These are phyloP conservation scores for Tillus elongatus DNA, from an alignment of 2,888 invertebrate species.

Conservation along the genomic window DNA sequence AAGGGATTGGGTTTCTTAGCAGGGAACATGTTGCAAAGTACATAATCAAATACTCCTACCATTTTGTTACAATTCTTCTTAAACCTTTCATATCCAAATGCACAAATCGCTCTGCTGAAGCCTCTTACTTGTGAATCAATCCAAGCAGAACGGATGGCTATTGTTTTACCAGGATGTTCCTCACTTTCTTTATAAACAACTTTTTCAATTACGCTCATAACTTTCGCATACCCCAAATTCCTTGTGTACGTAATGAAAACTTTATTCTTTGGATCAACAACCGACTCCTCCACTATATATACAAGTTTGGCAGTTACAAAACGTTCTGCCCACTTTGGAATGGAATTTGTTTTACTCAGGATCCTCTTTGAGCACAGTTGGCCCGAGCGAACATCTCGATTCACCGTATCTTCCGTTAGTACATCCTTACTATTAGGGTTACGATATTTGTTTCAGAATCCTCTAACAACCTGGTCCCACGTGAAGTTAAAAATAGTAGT, in stretches of 20 bases:
- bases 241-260: conserved; percentile 84
- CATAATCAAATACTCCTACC: conserved; percentile 74
- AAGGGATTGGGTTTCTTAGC: conserved; percentile 34
- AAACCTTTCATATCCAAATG: conserved; percentile 81
- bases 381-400: conserved; percentile 64
- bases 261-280: conserved; percentile 76
- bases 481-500: conserved; percentile 71
- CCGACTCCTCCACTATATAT: conserved; percentile 88
- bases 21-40: conserved; percentile 66
- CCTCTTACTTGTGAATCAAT: conserved; percentile 84
- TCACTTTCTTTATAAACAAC: conserved; percentile 71
- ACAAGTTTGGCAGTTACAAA: conserved; percentile 68
- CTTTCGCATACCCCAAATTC: conserved; percentile 82
- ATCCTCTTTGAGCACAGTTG: conserved; percentile 77
- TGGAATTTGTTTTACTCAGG: conserved; percentile 82
- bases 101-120: conserved; percentile 77
- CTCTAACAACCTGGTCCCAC: conserved; percentile 89
- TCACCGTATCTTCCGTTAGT: conserved; percentile 83
- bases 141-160: conserved; percentile 77
- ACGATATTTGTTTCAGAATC: conserved; percentile 90
- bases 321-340: conserved; percentile 89
- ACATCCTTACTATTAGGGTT: conserved; percentile 95
- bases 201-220: conserved; percentile 87
- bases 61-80: conserved; percentile 76
- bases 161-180: conserved; percentile 61